Evolutionary conservation across 2,113 vertebrate species (phyloP).

Genomic region (Chinchilla lanigera): DNA sequence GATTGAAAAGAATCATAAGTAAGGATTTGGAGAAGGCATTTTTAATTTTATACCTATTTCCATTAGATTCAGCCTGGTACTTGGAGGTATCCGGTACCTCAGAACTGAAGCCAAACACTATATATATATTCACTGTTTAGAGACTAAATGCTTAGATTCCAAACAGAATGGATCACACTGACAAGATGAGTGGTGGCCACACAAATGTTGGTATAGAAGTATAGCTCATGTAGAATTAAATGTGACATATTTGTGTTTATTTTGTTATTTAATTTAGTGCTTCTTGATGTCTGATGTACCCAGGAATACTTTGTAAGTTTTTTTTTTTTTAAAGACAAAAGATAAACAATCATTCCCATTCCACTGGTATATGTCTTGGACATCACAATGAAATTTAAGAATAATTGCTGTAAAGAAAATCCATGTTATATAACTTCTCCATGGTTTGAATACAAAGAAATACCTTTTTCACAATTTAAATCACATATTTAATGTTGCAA

Average conservation of each 20-base stretch:
- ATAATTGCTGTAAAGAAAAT: not conserved
- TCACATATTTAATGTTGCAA: not conserved
- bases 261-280: not conserved
- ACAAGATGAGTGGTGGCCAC: not conserved
- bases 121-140: not conserved
- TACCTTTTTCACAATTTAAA: not conserved
- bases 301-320: not conserved
- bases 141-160: not conserved
- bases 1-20: conserved; percentile 68
- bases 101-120: not conserved
- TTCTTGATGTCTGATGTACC: not conserved
- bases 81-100: not conserved
- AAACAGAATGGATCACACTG: not conserved
- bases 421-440: not conserved
- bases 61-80: not conserved
- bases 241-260: not conserved
- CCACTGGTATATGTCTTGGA: not conserved
- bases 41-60: conserved; percentile 3
- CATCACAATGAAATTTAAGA: not conserved
- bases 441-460: conserved; percentile 19
- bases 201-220: not conserved
- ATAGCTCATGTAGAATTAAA: not conserved
- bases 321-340: not conserved
- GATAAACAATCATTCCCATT: not conserved
- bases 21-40: not conserved